These are phyloP conservation scores for Mythimna impura DNA, from an alignment of 2,888 invertebrate species.

Conservation along the genomic window DNA sequence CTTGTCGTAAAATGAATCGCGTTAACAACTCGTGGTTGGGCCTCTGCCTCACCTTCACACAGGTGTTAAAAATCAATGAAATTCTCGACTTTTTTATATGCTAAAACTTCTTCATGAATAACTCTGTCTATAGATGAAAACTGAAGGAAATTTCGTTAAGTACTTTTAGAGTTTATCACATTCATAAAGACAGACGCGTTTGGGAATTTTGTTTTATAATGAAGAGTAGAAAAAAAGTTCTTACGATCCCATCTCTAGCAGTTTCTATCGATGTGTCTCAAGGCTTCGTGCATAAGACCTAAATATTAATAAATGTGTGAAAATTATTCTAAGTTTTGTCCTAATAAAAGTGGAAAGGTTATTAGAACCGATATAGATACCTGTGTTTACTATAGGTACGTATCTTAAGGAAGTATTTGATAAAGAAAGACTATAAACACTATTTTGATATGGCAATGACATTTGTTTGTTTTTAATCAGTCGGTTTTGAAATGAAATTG, in stretches of 20 bases:
- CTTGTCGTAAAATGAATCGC: too few species aligned
- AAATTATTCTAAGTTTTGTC: constrained; percentile 10
- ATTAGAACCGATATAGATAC: constrained; percentile 4
- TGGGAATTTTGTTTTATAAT: too few species aligned
- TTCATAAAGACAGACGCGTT: too few species aligned
- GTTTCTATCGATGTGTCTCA: background rate
- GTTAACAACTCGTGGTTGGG: too few species aligned
- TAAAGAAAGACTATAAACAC: constrained; percentile 36
- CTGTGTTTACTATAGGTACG: constrained; percentile 21
- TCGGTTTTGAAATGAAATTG: background rate
- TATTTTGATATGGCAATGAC: constrained; percentile 46
- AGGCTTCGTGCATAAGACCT: background rate
- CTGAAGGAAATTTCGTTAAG: too few species aligned
- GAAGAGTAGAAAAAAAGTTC: too few species aligned
- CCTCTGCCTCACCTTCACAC: too few species aligned
- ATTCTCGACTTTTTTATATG: too few species aligned
- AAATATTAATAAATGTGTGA: constrained; percentile 10
- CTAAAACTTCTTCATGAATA: too few species aligned
- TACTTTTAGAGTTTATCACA: too few species aligned
- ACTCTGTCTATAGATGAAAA: too few species aligned
- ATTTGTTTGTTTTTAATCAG: constrained; percentile 18
- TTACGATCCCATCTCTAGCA: background rate
- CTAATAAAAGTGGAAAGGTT: constrained; percentile 15
- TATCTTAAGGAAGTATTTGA: constrained; percentile 8
- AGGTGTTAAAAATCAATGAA: too few species aligned